A percentile compares a stretch with the other conserved stretches of the same genome.
These are phyloP conservation scores for Scaptodrosophila lebanonensis DNA, from an alignment of 1,140 invertebrate species.

Conservation along the genomic window DNA sequence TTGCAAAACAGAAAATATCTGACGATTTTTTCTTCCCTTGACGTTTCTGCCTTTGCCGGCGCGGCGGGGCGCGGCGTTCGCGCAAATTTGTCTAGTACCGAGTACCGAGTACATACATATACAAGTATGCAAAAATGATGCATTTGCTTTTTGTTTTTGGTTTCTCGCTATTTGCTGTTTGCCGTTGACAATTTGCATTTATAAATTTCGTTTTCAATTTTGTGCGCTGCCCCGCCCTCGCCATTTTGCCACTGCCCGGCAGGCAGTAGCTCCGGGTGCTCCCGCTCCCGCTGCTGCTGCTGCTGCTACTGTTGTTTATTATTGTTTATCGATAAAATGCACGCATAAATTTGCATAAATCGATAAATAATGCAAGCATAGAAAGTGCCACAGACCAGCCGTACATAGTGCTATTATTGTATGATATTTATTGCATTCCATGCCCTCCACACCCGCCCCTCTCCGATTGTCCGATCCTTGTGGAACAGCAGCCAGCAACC, in stretches of 20 bases:
- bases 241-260: too few species aligned
- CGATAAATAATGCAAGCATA: slow-evolving; percentile 61
- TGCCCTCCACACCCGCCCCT: neutral
- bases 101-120: slow-evolving; percentile 1
- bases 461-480: neutral
- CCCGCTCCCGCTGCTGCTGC: too few species aligned
- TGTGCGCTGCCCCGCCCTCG: neutral
- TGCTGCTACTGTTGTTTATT: slow-evolving; percentile 61
- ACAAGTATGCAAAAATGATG: neutral
- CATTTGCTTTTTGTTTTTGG: slow-evolving; percentile 5
- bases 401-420: slow-evolving; percentile 27
- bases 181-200: slow-evolving; percentile 62
- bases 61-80: too few species aligned
- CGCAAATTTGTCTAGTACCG: slow-evolving; percentile 32
- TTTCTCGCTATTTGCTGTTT: slow-evolving; percentile 9
- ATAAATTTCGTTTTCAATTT: slow-evolving; percentile 67
- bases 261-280: too few species aligned
- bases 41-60: too few species aligned
- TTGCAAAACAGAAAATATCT: slow-evolving; percentile 23
- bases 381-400: slow-evolving; percentile 5
- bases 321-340: slow-evolving; percentile 73
- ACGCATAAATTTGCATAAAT: slow-evolving; percentile 63
- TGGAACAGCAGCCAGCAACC: too few species aligned
- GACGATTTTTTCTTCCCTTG: too few species aligned
- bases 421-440: slow-evolving; percentile 67